Base-by-base conservation (phyloP, 2,888 invertebrate species). In the Malthinus seriepunctatus region DNA sequence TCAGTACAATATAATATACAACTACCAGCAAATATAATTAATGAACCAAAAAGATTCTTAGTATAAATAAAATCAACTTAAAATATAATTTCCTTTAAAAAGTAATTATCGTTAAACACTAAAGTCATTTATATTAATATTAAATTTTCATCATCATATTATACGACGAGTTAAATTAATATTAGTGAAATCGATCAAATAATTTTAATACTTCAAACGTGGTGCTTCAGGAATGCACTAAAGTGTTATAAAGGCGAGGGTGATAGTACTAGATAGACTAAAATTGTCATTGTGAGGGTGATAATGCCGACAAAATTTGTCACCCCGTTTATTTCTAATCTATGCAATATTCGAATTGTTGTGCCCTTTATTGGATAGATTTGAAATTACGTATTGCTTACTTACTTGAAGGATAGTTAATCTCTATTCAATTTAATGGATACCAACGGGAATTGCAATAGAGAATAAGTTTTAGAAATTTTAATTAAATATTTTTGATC, bases 321-420 rank as follows among this genome's bases (percentile, higher is more conserved):
- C 65, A 65, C 65, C 61, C 61, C 63, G 63, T 63, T 63, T 62
- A 60, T 56, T 51, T 61, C 55, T 57, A 60, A 60, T 60, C 61
- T 63, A 61, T 63, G 61, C 61, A 65, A 61, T 61, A 61, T 61
- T 50, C 48, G 53, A 60, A 55, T 55, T 55, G 60, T 51, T 48
- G 45, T 44, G 49, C 32, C 23, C 32, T 34, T 60, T 60, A 60
- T 60, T 60, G 50, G 60, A 60, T 55, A 46, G 51, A 49, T 38
- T 34, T n/a, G 15, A 54, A 32, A 45, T 46, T 47, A 52, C 42
- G 48, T 47, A 15, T 5, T 14, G 14, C 14, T n/a, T 42, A 42
- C n/a, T 42, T 15, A 42, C 8, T 6, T 42, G 11, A 23, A 5
- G 23, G 23, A 23, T 23, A 5, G 23, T 23, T 23, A 23, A 23